phyloP scores from a whole-genome alignment of 2,797 vertebrate species.

The Artibeus jamaicensis region DNA sequence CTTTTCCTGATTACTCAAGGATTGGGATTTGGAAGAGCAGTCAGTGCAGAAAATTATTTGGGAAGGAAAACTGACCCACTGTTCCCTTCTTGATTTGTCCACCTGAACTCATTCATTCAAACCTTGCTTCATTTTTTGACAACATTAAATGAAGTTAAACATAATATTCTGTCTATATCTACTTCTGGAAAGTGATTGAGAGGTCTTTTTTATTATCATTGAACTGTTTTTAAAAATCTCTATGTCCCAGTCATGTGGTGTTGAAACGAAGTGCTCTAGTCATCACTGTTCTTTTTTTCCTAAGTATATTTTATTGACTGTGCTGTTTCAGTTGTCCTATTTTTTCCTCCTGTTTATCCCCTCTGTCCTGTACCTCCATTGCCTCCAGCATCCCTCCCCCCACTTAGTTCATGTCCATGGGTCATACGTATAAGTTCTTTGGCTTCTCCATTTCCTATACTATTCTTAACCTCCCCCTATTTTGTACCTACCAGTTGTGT shows the following conservation, averaged over 20 bases:
- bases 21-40: neutral
- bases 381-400: no score
- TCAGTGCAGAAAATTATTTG: neutral
- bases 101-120: neutral
- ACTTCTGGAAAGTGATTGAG: neutral
- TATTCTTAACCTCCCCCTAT: no score
- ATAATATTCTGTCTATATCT: neutral
- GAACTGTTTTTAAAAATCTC: neutral
- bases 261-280: neutral
- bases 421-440: no score
- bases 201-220: neutral
- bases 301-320: no score
- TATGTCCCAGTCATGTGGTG: accelerated
- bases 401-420: no score
- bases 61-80: neutral
- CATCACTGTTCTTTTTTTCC: neutral
- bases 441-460: no score
- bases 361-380: no score
- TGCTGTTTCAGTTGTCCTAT: no score
- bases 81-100: neutral
- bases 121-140: neutral
- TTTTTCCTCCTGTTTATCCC: no score
- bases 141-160: neutral
- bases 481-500: no score
- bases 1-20: neutral